Evolutionary conservation across 1,140 invertebrate species (phyloP), one percentile per base, ranked within the genome.

Genomic region (Papilio dardanus): DNA sequence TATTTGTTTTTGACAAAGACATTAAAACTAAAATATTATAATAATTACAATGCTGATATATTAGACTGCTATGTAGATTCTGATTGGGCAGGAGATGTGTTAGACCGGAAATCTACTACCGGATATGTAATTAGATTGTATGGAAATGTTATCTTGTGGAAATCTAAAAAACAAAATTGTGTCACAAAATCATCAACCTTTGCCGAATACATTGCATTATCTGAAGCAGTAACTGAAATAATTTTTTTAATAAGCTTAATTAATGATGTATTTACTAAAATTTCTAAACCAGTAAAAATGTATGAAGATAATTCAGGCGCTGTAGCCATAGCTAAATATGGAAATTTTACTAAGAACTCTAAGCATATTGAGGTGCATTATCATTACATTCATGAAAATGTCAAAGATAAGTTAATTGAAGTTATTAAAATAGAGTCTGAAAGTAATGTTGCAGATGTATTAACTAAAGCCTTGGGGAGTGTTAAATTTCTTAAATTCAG

Each of bases 1-100:
- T 79, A 89, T 86, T 79, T 90, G 40, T 90, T 85, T 79, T 78
- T 76, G 7, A 91, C 87, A 21, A 92, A 86, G 79, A 67, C 84
- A 79, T 62, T 88, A 73, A 87, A 90, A 74, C 77, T 92, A 79
- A 90, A 76, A 46, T 89, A 84, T 73, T 79, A 78, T 77, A 71
- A 82, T 73, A 87, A 82, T 77, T 30, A 67, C 14, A 54, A 86
- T 76, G 65, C 69, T 80, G 80, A 90, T 62, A 77, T 81, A 69
- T 77, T 90, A 31, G 83, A 89, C 83, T 88, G 86, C 83, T 79
- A 82, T 68, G 86, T 87, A 71, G 88, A 90, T 79, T 77, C 89
- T 76, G 88, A 91, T 71, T 92, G 74, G 62, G 88, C 88, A 78
- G 87, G 83, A 76, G 89, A 91, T 83, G 85, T 79, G 80, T 21